Evolutionary conservation across 2,888 invertebrate genomes (phyloP), one percentile per base, ranked within the genome.

Genomic region (Scaptomyza polygonia): DNA sequence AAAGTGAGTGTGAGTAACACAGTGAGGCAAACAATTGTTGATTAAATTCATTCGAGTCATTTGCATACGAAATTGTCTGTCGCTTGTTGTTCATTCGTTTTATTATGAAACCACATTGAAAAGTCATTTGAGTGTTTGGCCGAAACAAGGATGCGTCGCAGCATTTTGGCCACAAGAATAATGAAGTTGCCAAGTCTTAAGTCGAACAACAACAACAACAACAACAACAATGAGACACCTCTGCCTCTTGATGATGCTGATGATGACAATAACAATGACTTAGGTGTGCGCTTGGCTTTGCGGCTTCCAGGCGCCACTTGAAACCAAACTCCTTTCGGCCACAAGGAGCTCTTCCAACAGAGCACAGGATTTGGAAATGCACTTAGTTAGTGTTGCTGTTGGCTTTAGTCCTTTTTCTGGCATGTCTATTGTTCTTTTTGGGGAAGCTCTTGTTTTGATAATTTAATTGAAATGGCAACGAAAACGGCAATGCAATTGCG

Each of bases 1-100:
- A 58, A 40, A 40, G 40, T 40, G 48, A 14, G 62, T 47, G 34
- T 11, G 55, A 42, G 43, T 43, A 40, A n/a, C 54, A 48, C 21
- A 12, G 18, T 9, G n/a, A 11, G 51, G 2, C 36, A 36, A 72
- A 72, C 85, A 82, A 85, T 83, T 87, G 86, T 86, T 87, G 83
- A 83, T 87, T 86, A 87, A 84, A 84, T 87, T 83, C 88, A 85
- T 85, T 83, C 69, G 64, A 85, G 86, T 69, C 77, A 86, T 84
- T 84, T 84, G 84, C 84, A 84, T 88, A 84, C 64, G 70, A 68
- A 88, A 79, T 83, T 78, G 84, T 86, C 84, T 80, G 27, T 42
- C 21, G 44, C 40, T 47, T 54, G 49, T 44, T 51, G 30, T 53
- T 52, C 45, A 47, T 44, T 51, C 54, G 57, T 66, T 77, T 69